Evolutionary conservation across 2,113 vertebrate species (phyloP), one percentile per base, ranked within the genome.

Genomic region (Dissostichus mawsoni): DNA sequence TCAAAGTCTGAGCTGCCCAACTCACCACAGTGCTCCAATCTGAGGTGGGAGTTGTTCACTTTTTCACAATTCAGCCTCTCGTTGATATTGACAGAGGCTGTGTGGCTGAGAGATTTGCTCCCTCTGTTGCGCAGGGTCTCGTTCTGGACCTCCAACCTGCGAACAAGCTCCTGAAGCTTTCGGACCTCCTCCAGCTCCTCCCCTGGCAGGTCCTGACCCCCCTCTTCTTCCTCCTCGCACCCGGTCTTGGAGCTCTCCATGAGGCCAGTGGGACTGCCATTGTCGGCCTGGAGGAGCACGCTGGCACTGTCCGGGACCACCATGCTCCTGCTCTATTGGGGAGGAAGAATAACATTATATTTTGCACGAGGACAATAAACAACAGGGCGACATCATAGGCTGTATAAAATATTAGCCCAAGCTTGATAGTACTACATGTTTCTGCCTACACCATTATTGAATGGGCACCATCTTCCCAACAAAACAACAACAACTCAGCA

Each of bases 81-180:
- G 36, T 93, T 94, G 11, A 84, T 92, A 59, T 93, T 90, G 7
- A 47, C 82, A 0, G 78, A 0, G 0, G 0, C 62, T 51, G 89
- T 68, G 1, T 88, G 92, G 69, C 87, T 1, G 47, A 29, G 76
- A 41, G 81, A 82, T 77, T 93, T 95, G 79, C 86, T 68, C 3
- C 95, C 91, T 70, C 95, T 93, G 74, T 33, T 94, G 58, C 96
- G 94, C 2, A 96, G 85, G n/a, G 94, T 96, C 92, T 98, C 96
- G 36, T 96, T 97, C 92, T 97, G 96, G 13, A 98, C 89, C 90
- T 98, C 96, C 83, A 98, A 82, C 45, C 96, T 95, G 56, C 93
- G 90, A 23, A 98, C 96, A 0, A 98, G 95, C 89, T 98, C 96
- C 85, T 96, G 96, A 69, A 98, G 91, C 92, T 97, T 97, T 11